These are phyloP conservation scores for Mus spicilegus DNA, from an alignment of 2,113 vertebrate genomes.

Conservation along the genomic window DNA sequence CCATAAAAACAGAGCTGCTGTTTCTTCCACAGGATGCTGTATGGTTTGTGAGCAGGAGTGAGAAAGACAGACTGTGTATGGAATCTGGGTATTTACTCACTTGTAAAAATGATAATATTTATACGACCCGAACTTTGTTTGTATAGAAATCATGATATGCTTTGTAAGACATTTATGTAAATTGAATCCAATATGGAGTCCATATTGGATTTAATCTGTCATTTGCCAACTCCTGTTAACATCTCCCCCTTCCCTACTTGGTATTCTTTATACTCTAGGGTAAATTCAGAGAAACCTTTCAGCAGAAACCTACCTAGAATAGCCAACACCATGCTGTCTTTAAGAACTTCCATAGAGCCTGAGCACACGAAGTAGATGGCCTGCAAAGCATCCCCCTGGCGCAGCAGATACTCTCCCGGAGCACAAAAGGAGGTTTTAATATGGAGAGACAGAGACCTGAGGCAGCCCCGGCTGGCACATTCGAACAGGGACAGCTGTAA, in stretches of 20 bases:
- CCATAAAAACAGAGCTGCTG: neutral
- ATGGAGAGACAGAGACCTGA: constrained; percentile 97
- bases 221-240: neutral
- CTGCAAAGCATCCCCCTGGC: constrained; percentile 98
- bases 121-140: neutral
- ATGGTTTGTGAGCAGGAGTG: neutral
- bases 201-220: neutral
- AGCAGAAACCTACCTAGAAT: constrained; percentile 93
- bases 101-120: constrained; percentile 7
- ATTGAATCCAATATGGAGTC: neutral
- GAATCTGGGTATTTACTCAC: neutral
- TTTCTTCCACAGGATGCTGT: neutral
- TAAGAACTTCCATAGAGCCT: constrained; percentile 99
- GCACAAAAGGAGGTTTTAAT: constrained; percentile 99
- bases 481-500: constrained; percentile 96
- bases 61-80: neutral
- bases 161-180: neutral
- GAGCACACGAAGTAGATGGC: constrained; percentile 99
- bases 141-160: neutral
- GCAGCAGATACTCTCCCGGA: constrained; percentile 97
- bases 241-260: neutral
- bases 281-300: neutral
- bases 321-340: constrained; percentile 96
- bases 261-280: neutral
- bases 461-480: constrained; percentile 96